Base-by-base conservation (phyloP, 1,140 invertebrate genomes). In the Battus philenor region DNA sequence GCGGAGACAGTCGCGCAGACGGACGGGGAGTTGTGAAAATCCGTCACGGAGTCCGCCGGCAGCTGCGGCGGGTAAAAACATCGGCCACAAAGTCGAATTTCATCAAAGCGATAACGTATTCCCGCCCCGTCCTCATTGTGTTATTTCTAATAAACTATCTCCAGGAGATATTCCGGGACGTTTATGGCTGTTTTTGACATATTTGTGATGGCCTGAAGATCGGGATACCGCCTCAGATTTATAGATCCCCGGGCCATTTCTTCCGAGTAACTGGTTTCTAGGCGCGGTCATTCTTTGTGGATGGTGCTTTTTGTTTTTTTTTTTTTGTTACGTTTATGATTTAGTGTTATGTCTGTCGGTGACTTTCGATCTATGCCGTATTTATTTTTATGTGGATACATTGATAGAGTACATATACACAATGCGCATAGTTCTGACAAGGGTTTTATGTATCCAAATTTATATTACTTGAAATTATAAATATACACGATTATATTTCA, bases 201-300 rank as follows among this genome's bases (percentile, higher is more conserved):
- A 71, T 77, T 77, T 77, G 73, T 77, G 73, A 77, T 66, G 63
- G 53, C 58, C 56, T 58, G 50, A 62, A 73, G 68, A 71, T 68
- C 59, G 59, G 66, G 47, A 44, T 46, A 27, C 61, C 53, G 54
- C 51, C 58, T 65, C 57, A 59, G 72, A 73, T 73, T 77, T 77
- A 77, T 77, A 68, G 73, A 77, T 77, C 68, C 70, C 38, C 70
- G 55, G 65, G 54, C 68, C 63, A 71, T 73, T 77, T 71, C 68
- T 67, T 70, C 65, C 59, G 53, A 65, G 46, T 51, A 53, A 58
- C 36, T 50, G 47, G 44, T 55, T 50, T 48, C 46, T 51, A 46
- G 32, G 48, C 47, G 50, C 60, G 64, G 67, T 62, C 64, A 63
- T 62, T 62, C 64, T 69, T 65, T 61, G 57, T 61, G 47, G 39